phyloP scores from a whole-genome alignment of 92 coral and sea anemone species.

The Chrysogorgia sp. region DNA sequence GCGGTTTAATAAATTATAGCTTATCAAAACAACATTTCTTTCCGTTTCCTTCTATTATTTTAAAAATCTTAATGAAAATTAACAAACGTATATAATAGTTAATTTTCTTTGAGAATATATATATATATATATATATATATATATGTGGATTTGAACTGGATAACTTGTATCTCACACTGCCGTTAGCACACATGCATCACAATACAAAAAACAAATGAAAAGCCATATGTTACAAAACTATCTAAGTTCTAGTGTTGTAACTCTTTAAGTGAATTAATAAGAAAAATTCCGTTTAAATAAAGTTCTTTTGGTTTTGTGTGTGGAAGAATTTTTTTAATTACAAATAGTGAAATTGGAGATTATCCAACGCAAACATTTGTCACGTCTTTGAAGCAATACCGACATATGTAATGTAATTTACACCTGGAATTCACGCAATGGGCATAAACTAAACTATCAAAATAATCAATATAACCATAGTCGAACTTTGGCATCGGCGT shows the following conservation, averaged over 20 bases:
- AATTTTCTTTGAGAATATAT: slow-evolving; percentile 1
- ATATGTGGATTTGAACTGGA: too few relatives aligned
- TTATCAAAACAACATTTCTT: slow-evolving; percentile 48
- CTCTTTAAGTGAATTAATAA: not conserved
- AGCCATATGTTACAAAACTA: not conserved
- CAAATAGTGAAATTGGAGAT: slow-evolving; percentile 56
- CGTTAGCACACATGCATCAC: slow-evolving; percentile 1
- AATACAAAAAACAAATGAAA: not conserved
- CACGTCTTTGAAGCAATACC: slow-evolving; percentile 16
- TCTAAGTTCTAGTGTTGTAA: slow-evolving; percentile 15
- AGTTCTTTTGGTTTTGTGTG: slow-evolving; percentile 44
- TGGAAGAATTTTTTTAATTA: slow-evolving; percentile 44
- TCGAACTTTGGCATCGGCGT: too few relatives aligned
- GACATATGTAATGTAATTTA: slow-evolving; percentile 19
- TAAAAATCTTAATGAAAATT: slow-evolving; percentile 30
- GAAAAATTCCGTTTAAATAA: not conserved
- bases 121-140: too few relatives aligned
- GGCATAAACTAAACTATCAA: not conserved
- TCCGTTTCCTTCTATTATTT: slow-evolving; percentile 37
- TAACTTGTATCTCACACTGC: too few relatives aligned
- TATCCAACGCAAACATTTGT: slow-evolving; percentile 62
- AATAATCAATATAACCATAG: not conserved
- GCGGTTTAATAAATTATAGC: slow-evolving; percentile 40
- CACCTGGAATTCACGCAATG: slow-evolving; percentile 8
- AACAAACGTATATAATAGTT: not conserved